Evolutionary conservation across 2,797 vertebrate genomes (phyloP).

Genomic region (Xenops minutus): DNA sequence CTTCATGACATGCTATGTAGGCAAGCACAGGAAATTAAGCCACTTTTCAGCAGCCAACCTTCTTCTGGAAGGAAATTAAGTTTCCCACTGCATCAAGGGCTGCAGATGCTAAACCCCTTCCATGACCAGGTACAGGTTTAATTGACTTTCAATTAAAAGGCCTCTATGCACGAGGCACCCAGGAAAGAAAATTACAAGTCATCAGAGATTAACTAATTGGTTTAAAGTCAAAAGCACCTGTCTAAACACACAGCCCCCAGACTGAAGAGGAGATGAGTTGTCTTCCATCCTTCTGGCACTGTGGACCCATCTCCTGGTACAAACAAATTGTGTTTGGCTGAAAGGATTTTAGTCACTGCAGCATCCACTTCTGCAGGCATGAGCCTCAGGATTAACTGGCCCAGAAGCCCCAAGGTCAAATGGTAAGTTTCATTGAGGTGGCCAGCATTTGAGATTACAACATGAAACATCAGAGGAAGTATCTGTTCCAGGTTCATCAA

Average conservation of each 20-base stretch:
- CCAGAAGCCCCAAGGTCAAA: slow-evolving; percentile 92
- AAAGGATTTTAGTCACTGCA: slow-evolving; percentile 88
- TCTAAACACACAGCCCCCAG: slow-evolving; percentile 94
- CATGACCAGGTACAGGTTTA: background rate
- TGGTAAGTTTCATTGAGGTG: slow-evolving; percentile 97
- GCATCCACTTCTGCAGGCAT: slow-evolving; percentile 86
- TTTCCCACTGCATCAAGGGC: background rate
- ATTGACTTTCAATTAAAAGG: background rate
- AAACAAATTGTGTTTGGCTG: slow-evolving; percentile 86
- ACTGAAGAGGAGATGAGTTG: slow-evolving; percentile 92
- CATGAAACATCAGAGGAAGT: slow-evolving; percentile 93
- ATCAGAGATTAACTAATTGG: background rate
- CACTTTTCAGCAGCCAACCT: background rate
- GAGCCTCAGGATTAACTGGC: slow-evolving; percentile 90
- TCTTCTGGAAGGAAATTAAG: background rate
- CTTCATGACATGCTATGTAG: background rate
- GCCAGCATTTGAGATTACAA: slow-evolving; percentile 94
- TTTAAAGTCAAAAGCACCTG: slow-evolving; percentile 79
- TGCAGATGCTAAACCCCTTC: background rate
- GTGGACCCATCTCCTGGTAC: slow-evolving; percentile 76
- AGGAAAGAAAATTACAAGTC: background rate
- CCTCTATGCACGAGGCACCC: background rate
- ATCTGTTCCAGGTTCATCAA: slow-evolving; percentile 87
- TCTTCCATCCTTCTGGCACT: slow-evolving; percentile 90
- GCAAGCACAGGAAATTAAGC: background rate